Base-by-base conservation (phyloP, 2,113 vertebrate species). In the Lagopus leucura region DNA sequence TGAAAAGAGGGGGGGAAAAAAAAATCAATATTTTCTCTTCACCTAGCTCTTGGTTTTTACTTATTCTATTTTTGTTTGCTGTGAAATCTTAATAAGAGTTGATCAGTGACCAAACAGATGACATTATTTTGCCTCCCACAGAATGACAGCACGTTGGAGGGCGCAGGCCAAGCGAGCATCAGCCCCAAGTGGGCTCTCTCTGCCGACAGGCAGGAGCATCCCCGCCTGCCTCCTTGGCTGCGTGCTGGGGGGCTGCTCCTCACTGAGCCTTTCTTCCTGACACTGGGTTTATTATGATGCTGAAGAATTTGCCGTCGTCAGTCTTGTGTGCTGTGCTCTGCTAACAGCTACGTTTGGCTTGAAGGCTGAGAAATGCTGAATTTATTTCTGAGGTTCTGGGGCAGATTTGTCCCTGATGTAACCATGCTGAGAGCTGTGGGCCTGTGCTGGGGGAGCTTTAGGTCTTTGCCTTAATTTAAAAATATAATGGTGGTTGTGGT, bases 1-100 rank as follows among this genome's bases (percentile, higher is more conserved):
- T 7, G 21, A 13, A 38, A 34, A 54, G 9, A 50, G 20, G 18
- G 45, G 19, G 34, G 30, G 32, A 38, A n/a, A 58, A 71, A 36
- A 38, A 10, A 18, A 28, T 40, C 34, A 47, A 17, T 91, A 38
- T 79, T 91, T 86, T 81, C 22, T 78, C 18, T 86, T 89, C 34
- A 72, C 0, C 0, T 22, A 54, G 30, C n/a, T 74, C 60, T 74
- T 84, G 12, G 3, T 25, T 87, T 82, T 86, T 72, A 77, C 87
- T 91, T 90, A 45, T 74, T 89, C 48, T 86, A 20, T 0, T 76
- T 92, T 85, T 81, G 55, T 83, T 92, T 89, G 50, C 50, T 54
- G 47, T 36, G 28, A 92, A 69, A 34, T 88, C 69, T 78, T 95
- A 84, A 72, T 92, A 66, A 77, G 65, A 78, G 61, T 81, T 10